Percentiles rank a stretch among this genome's conserved stretches.
These are phyloP conservation scores for Nemotelus pantherinus DNA, from an alignment of 2,888 invertebrate genomes.

Conservation along the genomic window DNA sequence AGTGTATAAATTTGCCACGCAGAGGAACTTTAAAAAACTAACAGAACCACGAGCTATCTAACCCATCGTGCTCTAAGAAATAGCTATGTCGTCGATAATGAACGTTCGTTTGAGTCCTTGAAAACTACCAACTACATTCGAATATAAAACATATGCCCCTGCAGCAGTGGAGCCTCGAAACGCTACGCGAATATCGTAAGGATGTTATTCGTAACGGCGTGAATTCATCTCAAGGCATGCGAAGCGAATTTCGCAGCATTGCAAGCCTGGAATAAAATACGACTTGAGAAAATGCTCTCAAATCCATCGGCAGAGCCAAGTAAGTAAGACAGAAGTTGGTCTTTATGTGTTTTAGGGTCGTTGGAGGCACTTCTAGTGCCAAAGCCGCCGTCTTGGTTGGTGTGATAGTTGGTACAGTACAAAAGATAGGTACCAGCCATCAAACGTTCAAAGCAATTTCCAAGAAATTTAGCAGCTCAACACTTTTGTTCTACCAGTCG, in stretches of 20 bases:
- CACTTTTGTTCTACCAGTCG: slow-evolving; percentile 9
- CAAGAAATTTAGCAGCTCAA: slow-evolving; percentile 37
- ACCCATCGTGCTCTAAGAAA: too few relatives aligned
- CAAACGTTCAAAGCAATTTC: slow-evolving; percentile 35
- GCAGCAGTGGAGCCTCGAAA: not conserved
- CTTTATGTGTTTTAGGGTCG: not conserved
- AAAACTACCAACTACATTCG: slow-evolving; percentile 9
- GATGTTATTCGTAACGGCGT: not conserved
- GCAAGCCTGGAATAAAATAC: not conserved
- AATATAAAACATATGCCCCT: slow-evolving; percentile 29
- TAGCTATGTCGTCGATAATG: too few relatives aligned
- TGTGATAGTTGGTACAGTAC: not conserved
- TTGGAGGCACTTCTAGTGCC: not conserved
- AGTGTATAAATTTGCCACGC: not conserved
- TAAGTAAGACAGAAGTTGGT: slow-evolving; percentile 33
- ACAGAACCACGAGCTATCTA: too few relatives aligned
- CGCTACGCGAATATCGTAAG: not conserved
- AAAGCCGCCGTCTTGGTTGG: not conserved
- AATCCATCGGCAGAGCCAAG: not conserved
- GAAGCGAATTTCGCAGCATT: not conserved
- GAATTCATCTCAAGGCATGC: slow-evolving; percentile 14
- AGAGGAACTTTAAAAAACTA: too few relatives aligned
- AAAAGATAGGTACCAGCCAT: not conserved
- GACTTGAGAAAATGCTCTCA: too few relatives aligned
- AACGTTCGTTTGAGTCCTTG: not conserved